phyloP scores from a whole-genome alignment of 2,888 invertebrate species.

The Pinctada fucata region DNA sequence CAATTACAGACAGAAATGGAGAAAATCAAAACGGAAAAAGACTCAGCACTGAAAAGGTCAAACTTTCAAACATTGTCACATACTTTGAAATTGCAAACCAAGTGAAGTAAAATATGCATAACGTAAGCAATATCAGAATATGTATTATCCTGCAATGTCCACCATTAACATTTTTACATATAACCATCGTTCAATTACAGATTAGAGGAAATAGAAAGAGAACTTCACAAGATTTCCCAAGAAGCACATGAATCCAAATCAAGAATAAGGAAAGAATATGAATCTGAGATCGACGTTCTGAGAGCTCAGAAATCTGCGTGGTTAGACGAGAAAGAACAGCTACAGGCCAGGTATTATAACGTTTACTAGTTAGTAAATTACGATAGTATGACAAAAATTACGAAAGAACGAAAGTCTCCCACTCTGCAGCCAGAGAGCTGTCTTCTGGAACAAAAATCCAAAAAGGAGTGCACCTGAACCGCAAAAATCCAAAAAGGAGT shows the following conservation, averaged over 20 bases:
- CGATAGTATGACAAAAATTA: no score
- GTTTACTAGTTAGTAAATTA: not conserved
- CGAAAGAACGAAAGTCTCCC: no score
- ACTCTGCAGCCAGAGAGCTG: no score
- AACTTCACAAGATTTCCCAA: not conserved
- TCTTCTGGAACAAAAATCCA: no score
- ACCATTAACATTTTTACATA: no score
- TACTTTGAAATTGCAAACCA: not conserved
- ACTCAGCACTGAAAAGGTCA: not conserved
- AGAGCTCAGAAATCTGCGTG: not conserved
- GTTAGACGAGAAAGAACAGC: slow-evolving; percentile 4
- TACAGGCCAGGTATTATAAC: slow-evolving; percentile 9
- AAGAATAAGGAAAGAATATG: slow-evolving; percentile 11
- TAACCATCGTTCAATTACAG: not conserved
- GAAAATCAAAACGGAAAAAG: no score
- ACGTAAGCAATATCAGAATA: no score
- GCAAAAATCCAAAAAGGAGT: no score
- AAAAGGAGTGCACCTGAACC: no score
- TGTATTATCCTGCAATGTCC: no score
- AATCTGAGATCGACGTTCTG: not conserved
- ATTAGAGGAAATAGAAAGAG: slow-evolving; percentile 14
- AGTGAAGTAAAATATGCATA: not conserved
- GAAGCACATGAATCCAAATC: not conserved
- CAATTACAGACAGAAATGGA: no score
- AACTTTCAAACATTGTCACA: not conserved